These are phyloP conservation scores for Heliconius eleuchia DNA, from an alignment of 1,140 invertebrate species.

Conservation along the genomic window DNA sequence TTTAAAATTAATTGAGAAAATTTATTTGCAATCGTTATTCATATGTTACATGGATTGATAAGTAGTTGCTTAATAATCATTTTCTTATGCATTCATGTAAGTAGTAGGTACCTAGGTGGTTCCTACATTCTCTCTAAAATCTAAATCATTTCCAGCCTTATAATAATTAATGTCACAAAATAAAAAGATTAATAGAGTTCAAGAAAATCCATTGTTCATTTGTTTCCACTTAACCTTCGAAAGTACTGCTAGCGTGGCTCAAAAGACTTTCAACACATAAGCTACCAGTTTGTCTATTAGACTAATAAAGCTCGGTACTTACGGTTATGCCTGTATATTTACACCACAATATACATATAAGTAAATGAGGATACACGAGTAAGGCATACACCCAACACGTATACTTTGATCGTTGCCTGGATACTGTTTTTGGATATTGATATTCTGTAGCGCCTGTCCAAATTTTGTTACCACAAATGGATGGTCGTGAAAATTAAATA, in stretches of 20 bases:
- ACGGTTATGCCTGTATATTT: conserved; percentile 36
- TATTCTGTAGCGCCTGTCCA: conserved; percentile 1
- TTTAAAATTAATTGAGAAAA: too few relatives aligned
- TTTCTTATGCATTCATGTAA: too few relatives aligned
- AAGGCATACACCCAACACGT: conserved; percentile 17
- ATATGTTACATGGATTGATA: too few relatives aligned
- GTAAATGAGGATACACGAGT: conserved; percentile 28
- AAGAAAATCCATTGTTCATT: neutral
- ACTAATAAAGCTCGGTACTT: conserved; percentile 30
- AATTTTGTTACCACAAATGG: neutral
- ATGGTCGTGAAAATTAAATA: neutral
- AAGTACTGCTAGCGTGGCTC: neutral
- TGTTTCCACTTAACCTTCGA: neutral
- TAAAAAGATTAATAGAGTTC: neutral
- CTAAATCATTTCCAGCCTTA: too few relatives aligned
- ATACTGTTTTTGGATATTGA: conserved; percentile 35
- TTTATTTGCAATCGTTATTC: too few relatives aligned
- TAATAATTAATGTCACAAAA: neutral
- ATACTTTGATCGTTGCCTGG: conserved; percentile 39
- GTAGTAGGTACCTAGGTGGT: too few relatives aligned
- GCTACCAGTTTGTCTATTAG: neutral
- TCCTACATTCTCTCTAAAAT: too few relatives aligned
- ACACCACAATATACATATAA: conserved; percentile 35
- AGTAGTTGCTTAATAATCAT: too few relatives aligned
- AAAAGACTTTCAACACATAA: neutral